phyloP scores from a whole-genome alignment of 2,888 invertebrate genomes.

The Prenolepis imparis region DNA sequence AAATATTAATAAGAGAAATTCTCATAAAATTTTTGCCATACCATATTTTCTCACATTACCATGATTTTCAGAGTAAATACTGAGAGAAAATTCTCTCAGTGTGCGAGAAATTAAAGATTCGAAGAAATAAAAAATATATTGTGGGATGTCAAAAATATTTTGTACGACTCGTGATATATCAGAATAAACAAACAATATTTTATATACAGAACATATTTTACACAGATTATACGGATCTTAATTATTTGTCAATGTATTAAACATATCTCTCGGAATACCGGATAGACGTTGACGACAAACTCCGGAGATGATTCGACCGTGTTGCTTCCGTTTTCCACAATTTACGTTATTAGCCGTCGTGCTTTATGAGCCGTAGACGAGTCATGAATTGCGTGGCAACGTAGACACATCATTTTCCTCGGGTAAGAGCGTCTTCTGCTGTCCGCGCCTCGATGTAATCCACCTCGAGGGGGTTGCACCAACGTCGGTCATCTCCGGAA shows the following conservation, averaged over 20 bases:
- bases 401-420: constrained; percentile 40
- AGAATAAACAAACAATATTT: neutral
- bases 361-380: constrained; percentile 22
- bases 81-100: no score
- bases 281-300: neutral
- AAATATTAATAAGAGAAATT: no score
- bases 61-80: no score
- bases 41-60: no score
- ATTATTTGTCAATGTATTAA: neutral
- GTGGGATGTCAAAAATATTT: neutral
- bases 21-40: no score
- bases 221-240: neutral
- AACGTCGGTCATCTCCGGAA: constrained; percentile 50
- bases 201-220: neutral
- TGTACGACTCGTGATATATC: neutral
- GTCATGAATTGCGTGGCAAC: neutral
- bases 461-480: constrained; percentile 30
- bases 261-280: neutral
- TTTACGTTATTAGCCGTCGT: constrained; percentile 36
- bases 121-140: neutral
- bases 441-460: constrained; percentile 36
- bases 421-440: constrained; percentile 28
- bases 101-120: neutral
- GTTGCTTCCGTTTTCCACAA: neutral
- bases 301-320: neutral